Evolutionary conservation across 1,140 invertebrate species (phyloP).

Genomic region (Druon quercuslanigerum): DNA sequence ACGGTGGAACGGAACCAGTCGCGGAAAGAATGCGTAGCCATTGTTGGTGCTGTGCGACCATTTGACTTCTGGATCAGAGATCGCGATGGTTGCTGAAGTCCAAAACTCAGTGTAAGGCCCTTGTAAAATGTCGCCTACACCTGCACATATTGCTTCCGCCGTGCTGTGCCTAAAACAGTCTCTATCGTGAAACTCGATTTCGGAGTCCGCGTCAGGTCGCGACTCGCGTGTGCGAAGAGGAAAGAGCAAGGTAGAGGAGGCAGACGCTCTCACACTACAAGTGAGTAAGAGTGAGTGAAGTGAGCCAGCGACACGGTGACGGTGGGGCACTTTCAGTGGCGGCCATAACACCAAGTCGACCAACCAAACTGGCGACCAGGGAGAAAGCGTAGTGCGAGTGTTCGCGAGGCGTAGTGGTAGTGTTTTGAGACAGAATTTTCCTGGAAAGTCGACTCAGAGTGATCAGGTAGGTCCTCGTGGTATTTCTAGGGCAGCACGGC

Average conservation of each 20-base stretch:
- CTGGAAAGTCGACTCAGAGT: constrained; percentile 63
- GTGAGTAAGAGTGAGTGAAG: constrained; percentile 63
- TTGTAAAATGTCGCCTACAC: constrained; percentile 56
- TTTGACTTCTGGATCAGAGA: constrained; percentile 69
- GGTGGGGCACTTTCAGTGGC: constrained; percentile 64
- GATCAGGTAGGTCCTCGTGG: constrained; percentile 66
- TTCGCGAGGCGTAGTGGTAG: constrained; percentile 62
- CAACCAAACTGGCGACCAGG: constrained; percentile 64
- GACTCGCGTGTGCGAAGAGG: neutral
- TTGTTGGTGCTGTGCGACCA: constrained; percentile 72
- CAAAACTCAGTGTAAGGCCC: constrained; percentile 55
- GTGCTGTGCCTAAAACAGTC: neutral
- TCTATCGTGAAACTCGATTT: constrained; percentile 1
- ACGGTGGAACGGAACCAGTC: constrained; percentile 68
- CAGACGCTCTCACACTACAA: constrained; percentile 28
- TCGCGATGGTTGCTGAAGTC: constrained; percentile 67
- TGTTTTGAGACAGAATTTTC: constrained; percentile 62
- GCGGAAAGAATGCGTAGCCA: constrained; percentile 74
- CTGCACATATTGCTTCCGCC: constrained; percentile 34
- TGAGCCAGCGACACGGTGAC: constrained; percentile 54
- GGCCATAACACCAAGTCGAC: constrained; percentile 71
- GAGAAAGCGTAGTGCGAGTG: constrained; percentile 68
- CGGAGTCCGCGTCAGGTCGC: constrained; percentile 43
- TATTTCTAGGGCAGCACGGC: constrained; percentile 40
- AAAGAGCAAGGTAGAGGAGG: constrained; percentile 15